Percentiles rank a stretch among this genome's conserved stretches.
These are phyloP conservation scores for Drosophila maculinotata DNA, from an alignment of 2,888 invertebrate genomes.

Conservation along the genomic window DNA sequence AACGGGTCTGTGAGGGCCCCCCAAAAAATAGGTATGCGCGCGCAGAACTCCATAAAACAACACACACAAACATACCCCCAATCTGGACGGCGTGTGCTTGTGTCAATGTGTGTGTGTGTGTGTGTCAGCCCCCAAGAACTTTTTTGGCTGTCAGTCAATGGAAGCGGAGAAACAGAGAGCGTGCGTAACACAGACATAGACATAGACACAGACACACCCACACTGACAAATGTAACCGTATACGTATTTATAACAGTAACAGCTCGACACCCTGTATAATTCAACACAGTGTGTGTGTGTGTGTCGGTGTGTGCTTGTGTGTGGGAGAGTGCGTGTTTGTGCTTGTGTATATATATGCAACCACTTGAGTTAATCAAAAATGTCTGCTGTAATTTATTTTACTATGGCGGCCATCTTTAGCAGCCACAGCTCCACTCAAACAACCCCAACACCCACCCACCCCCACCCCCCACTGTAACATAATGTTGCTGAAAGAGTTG, in stretches of 20 bases:
- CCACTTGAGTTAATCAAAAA: slow-evolving; percentile 83
- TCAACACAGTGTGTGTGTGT: slow-evolving; percentile 10
- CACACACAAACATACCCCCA: slow-evolving; percentile 53
- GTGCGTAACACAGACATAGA: slow-evolving; percentile 43
- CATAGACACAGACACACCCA: not conserved
- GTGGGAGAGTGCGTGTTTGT: slow-evolving; percentile 9
- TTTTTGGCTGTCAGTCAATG: slow-evolving; percentile 80
- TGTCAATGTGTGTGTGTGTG: slow-evolving; percentile 36
- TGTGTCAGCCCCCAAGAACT: slow-evolving; percentile 75
- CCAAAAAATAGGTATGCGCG: slow-evolving; percentile 70
- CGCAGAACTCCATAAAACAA: slow-evolving; percentile 75
- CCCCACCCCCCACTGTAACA: not conserved
- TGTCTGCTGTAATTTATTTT: slow-evolving; percentile 84
- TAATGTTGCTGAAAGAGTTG: slow-evolving; percentile 39
- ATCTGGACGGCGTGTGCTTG: slow-evolving; percentile 11
- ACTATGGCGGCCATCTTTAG: slow-evolving; percentile 81
- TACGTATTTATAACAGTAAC: slow-evolving; percentile 41
- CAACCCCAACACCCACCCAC: slow-evolving; percentile 3
- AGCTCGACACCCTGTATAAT: slow-evolving; percentile 68
- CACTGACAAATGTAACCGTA: slow-evolving; percentile 12
- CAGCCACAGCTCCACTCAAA: slow-evolving; percentile 32
- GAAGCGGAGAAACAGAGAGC: slow-evolving; percentile 69
- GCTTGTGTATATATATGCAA: slow-evolving; percentile 62
- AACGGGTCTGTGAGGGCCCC: slow-evolving; percentile 33
- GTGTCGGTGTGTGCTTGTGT: slow-evolving; percentile 18